phyloP scores from a whole-genome alignment of 1,140 invertebrate genomes.

The Streblospio benedicti region DNA sequence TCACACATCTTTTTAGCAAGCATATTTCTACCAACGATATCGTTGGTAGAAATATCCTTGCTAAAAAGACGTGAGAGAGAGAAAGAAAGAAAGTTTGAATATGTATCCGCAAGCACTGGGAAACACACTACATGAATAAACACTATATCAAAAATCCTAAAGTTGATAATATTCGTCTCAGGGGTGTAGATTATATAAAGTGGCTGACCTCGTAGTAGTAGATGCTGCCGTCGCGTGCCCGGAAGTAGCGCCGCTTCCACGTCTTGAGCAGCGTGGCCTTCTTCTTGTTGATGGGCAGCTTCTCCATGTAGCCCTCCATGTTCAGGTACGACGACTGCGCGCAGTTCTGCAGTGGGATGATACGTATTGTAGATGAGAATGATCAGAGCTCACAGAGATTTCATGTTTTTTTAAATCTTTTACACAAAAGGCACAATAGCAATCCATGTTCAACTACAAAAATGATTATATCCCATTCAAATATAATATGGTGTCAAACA shows the following conservation, averaged over 20 bases:
- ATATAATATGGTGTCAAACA: not conserved
- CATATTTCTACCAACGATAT: no score
- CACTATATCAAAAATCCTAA: no score
- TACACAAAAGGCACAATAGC: not conserved
- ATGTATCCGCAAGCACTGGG: no score
- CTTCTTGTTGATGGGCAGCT: constrained; percentile 51
- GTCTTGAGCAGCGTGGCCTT: constrained; percentile 55
- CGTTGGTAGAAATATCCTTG: no score
- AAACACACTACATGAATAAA: no score
- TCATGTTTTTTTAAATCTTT: not conserved
- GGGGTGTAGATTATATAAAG: no score
- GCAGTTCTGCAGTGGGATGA: constrained; percentile 56
- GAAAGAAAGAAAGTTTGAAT: no score
- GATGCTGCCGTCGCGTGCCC: constrained; percentile 50
- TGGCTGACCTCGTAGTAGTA: constrained; percentile 51
- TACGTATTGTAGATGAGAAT: not conserved
- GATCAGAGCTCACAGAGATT: not conserved
- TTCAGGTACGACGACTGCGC: constrained; percentile 49
- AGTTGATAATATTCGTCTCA: no score
- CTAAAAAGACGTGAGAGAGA: no score
- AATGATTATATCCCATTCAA: not conserved
- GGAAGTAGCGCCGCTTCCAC: constrained; percentile 54
- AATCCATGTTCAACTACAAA: not conserved
- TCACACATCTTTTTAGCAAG: no score
- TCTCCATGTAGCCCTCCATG: constrained; percentile 50